Base-by-base conservation (phyloP, 2,888 invertebrate species). In the Artemia sp. region DNA sequence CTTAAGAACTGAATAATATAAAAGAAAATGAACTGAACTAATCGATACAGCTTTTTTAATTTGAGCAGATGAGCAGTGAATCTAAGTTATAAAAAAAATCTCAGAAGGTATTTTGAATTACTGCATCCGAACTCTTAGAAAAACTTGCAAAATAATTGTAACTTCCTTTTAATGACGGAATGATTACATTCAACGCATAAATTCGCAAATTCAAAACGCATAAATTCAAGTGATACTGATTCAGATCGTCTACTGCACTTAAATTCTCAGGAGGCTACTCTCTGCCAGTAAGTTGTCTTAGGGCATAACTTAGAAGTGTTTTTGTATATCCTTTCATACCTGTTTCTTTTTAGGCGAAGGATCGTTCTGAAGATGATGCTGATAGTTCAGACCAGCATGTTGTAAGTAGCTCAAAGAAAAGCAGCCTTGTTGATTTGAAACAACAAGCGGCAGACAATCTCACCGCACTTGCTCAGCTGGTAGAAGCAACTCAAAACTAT, bases 121-220 rank as follows among this genome's bases (percentile, higher is more conserved):
- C 38, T 38, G 38, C 38, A 38, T 1, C 38, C 38, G 38, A 38
- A 38, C 38, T 38, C 38, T 6, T 38, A 38, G 38, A 38, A 6
- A 38, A 38, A 38, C 38, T 38, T 50, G 51, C 19, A 69, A 51
- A 14, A 51, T n/a, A 5, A 68, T 66, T 14, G 66, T 51, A 19
- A 50, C 24, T 14, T 24, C 4, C 68, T 51, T n/a, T 51, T 24
- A 51, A 9, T 51, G 69, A 10, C 69, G 66, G 8, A 66, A 69
- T 66, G 52, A 66, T 19, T 69, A 19, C 19, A 19, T 19, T 19
- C 19, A 19, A 19, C 19, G 19, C 1, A 19, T 1, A 19, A 19
- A 19, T 19, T 19, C 19, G 69, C 67, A 69, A 66, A 51, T 69
- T 67, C 12, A 69, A 66, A 11, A 66, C 67, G 51, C 69, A 66